Percentiles rank a stretch among this genome's conserved stretches.
Evolutionary conservation across 92 coral and sea anemone species (phyloP).

Genomic region (Chrysogorgia sp.): DNA sequence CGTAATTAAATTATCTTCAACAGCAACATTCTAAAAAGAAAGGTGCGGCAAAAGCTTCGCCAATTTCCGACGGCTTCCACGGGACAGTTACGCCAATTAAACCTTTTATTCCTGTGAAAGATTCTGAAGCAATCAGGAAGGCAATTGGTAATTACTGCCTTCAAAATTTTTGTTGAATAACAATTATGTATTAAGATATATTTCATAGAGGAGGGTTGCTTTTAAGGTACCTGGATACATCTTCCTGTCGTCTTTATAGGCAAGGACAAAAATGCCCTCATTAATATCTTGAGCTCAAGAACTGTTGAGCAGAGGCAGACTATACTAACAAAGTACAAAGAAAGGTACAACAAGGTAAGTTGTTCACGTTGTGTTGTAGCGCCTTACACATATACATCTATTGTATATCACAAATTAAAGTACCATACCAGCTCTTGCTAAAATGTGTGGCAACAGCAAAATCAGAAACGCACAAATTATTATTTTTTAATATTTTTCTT

Average conservation of each 20-base stretch:
- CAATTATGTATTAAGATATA: too few species aligned
- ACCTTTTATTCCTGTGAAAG: conserved; percentile 30
- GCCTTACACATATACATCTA: too few species aligned
- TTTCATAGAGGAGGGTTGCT: too few species aligned
- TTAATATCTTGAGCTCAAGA: conserved; percentile 31
- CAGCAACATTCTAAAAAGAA: conserved; percentile 12
- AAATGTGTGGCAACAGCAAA: too few species aligned
- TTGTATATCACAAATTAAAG: too few species aligned
- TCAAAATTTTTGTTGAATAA: background rate
- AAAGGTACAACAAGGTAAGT: conserved; percentile 36
- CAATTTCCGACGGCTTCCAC: background rate
- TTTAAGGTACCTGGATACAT: too few species aligned
- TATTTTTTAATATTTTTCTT: too few species aligned
- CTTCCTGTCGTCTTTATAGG: background rate
- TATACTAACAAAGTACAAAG: conserved; percentile 31
- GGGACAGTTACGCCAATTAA: conserved; percentile 19
- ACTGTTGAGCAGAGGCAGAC: conserved; percentile 27
- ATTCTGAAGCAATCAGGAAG: conserved; percentile 29
- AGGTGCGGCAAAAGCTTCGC: background rate
- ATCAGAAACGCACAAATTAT: too few species aligned
- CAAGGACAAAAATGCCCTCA: conserved; percentile 15
- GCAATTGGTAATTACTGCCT: conserved; percentile 23
- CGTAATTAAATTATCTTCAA: background rate
- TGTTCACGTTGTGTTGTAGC: background rate
- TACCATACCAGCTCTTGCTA: too few species aligned